phyloP scores from a whole-genome alignment of 1,140 invertebrate genomes.

The Pachyrhynchus sulphureomaculatus region DNA sequence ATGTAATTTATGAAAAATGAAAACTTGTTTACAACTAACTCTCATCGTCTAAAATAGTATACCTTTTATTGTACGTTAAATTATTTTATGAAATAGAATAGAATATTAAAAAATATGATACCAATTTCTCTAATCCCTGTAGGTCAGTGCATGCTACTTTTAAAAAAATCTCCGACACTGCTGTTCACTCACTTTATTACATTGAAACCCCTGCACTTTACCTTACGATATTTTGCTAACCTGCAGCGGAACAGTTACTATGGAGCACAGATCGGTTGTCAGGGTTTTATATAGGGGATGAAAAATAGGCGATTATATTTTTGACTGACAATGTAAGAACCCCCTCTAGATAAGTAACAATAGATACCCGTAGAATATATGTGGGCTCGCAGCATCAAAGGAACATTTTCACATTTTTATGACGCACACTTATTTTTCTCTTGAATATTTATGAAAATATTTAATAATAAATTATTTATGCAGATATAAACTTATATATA shows the following conservation, averaged over 20 bases:
- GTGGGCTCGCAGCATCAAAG: conserved; percentile 3
- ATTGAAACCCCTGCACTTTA: conserved; percentile 28
- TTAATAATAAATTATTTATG: too few relatives aligned
- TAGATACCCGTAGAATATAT: conserved; percentile 8
- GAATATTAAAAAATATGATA: too few relatives aligned
- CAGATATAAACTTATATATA: too few relatives aligned
- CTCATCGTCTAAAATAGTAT: too few relatives aligned
- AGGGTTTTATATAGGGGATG: conserved; percentile 28
- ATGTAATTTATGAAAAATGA: too few relatives aligned
- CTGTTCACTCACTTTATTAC: conserved; percentile 19
- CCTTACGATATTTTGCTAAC: conserved; percentile 10
- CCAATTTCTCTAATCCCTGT: too few relatives aligned
- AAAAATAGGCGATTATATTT: conserved; percentile 34
- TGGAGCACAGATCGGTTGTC: conserved; percentile 25
- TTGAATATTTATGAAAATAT: too few relatives aligned
- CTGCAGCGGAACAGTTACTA: conserved; percentile 27
- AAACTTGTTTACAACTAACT: too few relatives aligned
- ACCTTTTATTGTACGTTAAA: too few relatives aligned
- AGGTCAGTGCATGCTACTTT: too few relatives aligned
- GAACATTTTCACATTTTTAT: background rate
- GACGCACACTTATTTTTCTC: too few relatives aligned
- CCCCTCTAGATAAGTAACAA: conserved; percentile 33
- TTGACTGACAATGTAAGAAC: conserved; percentile 33
- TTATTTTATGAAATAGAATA: too few relatives aligned
- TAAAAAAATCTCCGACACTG: conserved; percentile 9